These are phyloP conservation scores for Dryoscopus gambensis DNA, from an alignment of 2,113 vertebrate species.

Conservation along the genomic window DNA sequence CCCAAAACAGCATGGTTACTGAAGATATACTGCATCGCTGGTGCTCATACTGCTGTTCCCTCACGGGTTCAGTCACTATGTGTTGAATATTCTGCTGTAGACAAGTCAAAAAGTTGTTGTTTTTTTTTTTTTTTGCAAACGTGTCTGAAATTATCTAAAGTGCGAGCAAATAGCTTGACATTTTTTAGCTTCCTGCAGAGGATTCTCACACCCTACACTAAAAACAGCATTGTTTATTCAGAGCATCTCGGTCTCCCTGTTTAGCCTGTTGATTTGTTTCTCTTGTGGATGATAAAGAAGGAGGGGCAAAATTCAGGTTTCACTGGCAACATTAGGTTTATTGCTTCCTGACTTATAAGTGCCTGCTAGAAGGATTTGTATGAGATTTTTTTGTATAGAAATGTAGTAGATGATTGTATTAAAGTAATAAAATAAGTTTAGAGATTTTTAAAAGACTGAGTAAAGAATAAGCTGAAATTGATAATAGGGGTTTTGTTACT, in stretches of 20 bases:
- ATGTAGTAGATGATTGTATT: neutral
- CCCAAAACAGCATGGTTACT: slow-evolving; percentile 51
- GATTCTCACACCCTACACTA: slow-evolving; percentile 9
- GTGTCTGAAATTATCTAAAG: slow-evolving; percentile 15
- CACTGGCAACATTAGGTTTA: neutral
- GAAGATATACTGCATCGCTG: neutral
- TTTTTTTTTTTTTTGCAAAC: neutral
- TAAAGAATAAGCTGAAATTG: neutral
- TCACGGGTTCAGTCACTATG: neutral
- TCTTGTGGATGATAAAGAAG: neutral
- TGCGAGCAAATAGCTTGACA: slow-evolving; percentile 10
- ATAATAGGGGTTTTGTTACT: neutral
- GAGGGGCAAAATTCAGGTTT: neutral
- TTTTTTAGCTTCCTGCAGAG: slow-evolving; percentile 22
- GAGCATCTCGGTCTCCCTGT: neutral
- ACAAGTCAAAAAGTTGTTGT: neutral
- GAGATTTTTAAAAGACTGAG: neutral
- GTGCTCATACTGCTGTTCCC: slow-evolving; percentile 38
- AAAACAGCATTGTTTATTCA: slow-evolving; percentile 4
- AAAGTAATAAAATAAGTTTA: neutral
- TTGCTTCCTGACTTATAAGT: neutral
- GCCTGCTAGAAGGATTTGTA: neutral
- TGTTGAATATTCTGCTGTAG: slow-evolving; percentile 13
- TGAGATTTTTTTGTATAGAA: neutral
- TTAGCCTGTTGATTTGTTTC: slow-evolving; percentile 24